A percentile compares a stretch with the other conserved stretches of the same genome.
Evolutionary conservation across 2,113 vertebrate genomes (phyloP).

Genomic region (Limnothrissa miodon): DNA sequence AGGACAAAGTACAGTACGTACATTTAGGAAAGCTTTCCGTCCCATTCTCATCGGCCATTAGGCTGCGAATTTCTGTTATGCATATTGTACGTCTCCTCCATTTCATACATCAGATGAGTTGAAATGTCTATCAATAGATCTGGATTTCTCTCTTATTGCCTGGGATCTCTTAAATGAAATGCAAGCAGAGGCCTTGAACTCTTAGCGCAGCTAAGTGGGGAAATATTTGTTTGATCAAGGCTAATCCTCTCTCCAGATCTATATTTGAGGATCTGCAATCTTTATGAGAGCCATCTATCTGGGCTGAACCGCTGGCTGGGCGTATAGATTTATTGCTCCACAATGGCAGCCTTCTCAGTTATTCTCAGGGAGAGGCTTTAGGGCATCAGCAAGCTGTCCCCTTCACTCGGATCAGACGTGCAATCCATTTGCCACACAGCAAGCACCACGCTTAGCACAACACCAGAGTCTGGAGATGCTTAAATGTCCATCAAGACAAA

Average conservation of each 20-base stretch:
- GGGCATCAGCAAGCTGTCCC: conserved; percentile 1
- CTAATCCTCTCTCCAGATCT: conserved; percentile 12
- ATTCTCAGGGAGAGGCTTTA: conserved; percentile 2
- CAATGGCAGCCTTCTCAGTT: neutral
- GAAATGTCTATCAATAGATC: neutral
- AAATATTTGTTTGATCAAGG: conserved; percentile 5
- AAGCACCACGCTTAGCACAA: neutral
- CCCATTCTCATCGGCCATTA: neutral
- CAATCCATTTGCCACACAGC: conserved; percentile 9
- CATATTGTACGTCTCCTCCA: neutral
- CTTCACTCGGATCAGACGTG: neutral
- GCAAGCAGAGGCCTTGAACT: conserved; percentile 2
- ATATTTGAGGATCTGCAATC: neutral
- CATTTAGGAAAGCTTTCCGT: neutral
- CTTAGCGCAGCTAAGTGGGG: neutral
- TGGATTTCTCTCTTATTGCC: neutral
- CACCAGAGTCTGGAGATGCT: neutral
- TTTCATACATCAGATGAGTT: neutral
- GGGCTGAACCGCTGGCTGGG: neutral
- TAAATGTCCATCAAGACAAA: neutral
- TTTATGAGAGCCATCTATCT: conserved; percentile 13
- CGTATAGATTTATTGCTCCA: conserved; percentile 7
- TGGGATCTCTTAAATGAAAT: conserved; percentile 11
- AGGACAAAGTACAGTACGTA: neutral
- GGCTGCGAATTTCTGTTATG: neutral